phyloP scores from a whole-genome alignment of 1,140 invertebrate genomes.

The Charaxes varanes region DNA sequence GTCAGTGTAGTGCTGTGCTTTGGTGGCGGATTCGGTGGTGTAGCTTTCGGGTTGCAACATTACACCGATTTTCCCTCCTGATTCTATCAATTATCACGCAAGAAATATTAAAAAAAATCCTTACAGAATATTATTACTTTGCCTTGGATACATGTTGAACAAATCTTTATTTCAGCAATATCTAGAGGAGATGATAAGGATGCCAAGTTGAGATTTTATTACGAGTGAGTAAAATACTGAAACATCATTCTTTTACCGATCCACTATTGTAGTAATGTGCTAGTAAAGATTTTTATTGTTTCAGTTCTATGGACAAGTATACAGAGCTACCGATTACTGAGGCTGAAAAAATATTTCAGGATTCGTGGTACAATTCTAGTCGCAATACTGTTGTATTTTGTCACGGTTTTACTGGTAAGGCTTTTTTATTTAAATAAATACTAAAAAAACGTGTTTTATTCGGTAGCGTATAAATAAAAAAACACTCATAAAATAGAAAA shows the following conservation, averaged over 20 bases:
- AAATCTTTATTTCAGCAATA: conserved; percentile 34
- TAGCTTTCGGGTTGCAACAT: no score
- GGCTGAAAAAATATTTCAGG: conserved; percentile 32
- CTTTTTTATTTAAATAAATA: conserved; percentile 3
- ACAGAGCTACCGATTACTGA: conserved; percentile 37
- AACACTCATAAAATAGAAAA: background rate
- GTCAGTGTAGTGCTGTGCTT: no score
- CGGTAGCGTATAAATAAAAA: no score
- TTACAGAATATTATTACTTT: no score
- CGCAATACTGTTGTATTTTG: conserved; percentile 40
- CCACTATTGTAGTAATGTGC: background rate
- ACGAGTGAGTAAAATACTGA: conserved; percentile 28
- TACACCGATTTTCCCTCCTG: no score
- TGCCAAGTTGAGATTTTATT: conserved; percentile 46
- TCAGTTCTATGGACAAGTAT: conserved; percentile 43
- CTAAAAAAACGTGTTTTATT: background rate
- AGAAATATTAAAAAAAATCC: no score
- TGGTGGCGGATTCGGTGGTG: no score
- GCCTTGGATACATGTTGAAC: no score
- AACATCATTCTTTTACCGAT: background rate
- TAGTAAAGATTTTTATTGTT: conserved; percentile 15
- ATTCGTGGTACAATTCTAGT: conserved; percentile 39
- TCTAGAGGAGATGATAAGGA: conserved; percentile 25
- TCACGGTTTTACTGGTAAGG: conserved; percentile 55
- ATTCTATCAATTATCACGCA: no score